These are phyloP conservation scores for Hydractinia echinata DNA, from an alignment of 30 jellyfish, hydroid and myxozoan species.

Conservation along the genomic window DNA sequence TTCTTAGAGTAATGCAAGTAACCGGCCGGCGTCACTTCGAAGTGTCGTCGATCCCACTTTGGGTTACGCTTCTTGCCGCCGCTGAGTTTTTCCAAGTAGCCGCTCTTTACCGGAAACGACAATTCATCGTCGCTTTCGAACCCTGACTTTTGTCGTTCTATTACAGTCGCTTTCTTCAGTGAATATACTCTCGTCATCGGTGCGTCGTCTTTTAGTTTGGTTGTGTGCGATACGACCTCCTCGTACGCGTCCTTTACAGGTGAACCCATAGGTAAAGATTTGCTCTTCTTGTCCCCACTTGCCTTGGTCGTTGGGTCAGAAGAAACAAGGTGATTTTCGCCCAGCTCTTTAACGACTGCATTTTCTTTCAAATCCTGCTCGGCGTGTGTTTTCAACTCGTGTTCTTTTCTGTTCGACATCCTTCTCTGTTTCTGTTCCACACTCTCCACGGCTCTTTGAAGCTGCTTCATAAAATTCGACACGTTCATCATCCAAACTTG, in stretches of 20 bases:
- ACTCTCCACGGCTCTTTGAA: slow-evolving; percentile 60
- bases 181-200: background rate
- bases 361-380: background rate
- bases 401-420: slow-evolving; percentile 22
- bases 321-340: background rate
- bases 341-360: background rate
- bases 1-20: slow-evolving; percentile 61
- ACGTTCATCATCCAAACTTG: slow-evolving; percentile 75
- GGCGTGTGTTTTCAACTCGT: background rate
- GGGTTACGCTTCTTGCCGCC: slow-evolving; percentile 83
- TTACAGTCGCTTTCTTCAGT: background rate
- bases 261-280: too few species aligned
- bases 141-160: background rate
- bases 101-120: slow-evolving; percentile 55
- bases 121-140: slow-evolving; percentile 3
- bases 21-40: slow-evolving; percentile 78
- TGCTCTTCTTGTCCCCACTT: background rate
- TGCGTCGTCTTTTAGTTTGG: background rate
- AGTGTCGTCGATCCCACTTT: slow-evolving; percentile 81
- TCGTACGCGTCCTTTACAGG: background rate
- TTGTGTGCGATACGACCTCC: background rate
- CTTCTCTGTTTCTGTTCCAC: slow-evolving; percentile 54
- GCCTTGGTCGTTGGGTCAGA: background rate
- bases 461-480: slow-evolving; percentile 63
- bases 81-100: slow-evolving; percentile 69